Percentiles rank a stretch among this genome's conserved stretches.
Evolutionary conservation across 2,797 vertebrate genomes (phyloP).

Genomic region (Lepus townsendii): DNA sequence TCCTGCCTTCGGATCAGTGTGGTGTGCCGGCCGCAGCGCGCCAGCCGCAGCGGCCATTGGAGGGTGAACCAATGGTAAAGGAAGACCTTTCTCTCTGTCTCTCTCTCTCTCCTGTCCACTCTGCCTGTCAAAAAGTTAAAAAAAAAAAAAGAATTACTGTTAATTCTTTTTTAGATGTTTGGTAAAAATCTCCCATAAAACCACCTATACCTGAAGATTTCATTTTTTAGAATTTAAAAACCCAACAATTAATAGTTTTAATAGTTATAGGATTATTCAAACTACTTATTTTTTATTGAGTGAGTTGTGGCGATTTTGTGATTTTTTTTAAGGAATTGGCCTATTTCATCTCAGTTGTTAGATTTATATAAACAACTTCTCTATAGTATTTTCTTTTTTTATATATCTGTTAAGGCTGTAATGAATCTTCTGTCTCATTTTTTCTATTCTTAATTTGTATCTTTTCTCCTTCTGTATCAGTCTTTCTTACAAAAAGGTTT

Average conservation of each 20-base stretch:
- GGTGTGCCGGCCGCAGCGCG: no score
- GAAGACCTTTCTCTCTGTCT: no score
- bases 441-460: not conserved
- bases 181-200: not conserved
- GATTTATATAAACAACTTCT: not conserved
- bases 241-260: not conserved
- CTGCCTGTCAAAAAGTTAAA: no score
- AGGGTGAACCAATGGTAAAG: no score
- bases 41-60: no score
- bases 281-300: not conserved
- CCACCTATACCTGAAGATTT: not conserved
- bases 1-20: no score
- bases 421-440: not conserved
- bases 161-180: not conserved
- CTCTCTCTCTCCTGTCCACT: no score
- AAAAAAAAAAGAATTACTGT: not conserved
- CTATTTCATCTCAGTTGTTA: slow-evolving; percentile 3
- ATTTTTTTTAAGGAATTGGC: not conserved
- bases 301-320: not conserved
- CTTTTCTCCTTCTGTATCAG: not conserved
- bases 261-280: slow-evolving; percentile 12
- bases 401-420: not conserved
- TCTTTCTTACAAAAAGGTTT: not conserved
- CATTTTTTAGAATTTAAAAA: not conserved
- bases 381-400: not conserved